Evolutionary conservation across 2,888 invertebrate genomes (phyloP).

Genomic region (Pocota personata): DNA sequence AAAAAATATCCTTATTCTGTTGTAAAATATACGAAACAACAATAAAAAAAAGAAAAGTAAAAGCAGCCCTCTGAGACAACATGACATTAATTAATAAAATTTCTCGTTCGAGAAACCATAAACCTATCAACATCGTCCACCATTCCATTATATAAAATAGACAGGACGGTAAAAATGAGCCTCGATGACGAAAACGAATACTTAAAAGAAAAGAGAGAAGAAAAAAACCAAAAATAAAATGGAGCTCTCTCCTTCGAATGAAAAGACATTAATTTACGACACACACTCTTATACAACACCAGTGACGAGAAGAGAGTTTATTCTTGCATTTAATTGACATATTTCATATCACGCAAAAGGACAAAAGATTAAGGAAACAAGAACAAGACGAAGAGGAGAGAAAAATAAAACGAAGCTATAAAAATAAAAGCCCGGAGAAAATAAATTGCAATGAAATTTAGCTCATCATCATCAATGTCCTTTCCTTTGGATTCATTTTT

Average conservation of each 20-base stretch:
- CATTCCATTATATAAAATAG: slow-evolving; percentile 35
- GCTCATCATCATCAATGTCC: slow-evolving; percentile 56
- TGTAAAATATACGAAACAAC: neutral
- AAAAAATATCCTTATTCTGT: neutral
- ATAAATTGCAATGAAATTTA: slow-evolving; percentile 56
- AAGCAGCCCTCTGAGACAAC: slow-evolving; percentile 14
- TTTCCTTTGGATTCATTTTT: slow-evolving; percentile 31
- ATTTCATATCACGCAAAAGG: slow-evolving; percentile 47
- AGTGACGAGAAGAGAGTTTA: slow-evolving; percentile 33
- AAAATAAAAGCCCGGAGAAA: slow-evolving; percentile 34
- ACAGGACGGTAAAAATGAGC: slow-evolving; percentile 19
- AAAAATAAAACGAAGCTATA: slow-evolving; percentile 23
- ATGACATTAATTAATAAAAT: slow-evolving; percentile 62
- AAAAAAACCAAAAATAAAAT: slow-evolving; percentile 15
- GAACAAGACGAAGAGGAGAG: neutral
- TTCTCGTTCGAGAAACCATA: slow-evolving; percentile 53
- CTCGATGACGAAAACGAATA: neutral
- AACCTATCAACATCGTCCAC: slow-evolving; percentile 51
- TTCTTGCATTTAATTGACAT: slow-evolving; percentile 69
- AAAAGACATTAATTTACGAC: slow-evolving; percentile 50
- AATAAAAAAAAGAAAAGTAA: neutral
- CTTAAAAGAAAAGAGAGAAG: neutral
- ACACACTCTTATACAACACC: slow-evolving; percentile 2
- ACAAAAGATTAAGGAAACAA: slow-evolving; percentile 27
- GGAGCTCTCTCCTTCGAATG: slow-evolving; percentile 19